Percentiles rank a stretch among this genome's conserved stretches.
Conservation (phyloP, 1,140 invertebrate genomes). For the Hypsibius dujardini region DNA sequence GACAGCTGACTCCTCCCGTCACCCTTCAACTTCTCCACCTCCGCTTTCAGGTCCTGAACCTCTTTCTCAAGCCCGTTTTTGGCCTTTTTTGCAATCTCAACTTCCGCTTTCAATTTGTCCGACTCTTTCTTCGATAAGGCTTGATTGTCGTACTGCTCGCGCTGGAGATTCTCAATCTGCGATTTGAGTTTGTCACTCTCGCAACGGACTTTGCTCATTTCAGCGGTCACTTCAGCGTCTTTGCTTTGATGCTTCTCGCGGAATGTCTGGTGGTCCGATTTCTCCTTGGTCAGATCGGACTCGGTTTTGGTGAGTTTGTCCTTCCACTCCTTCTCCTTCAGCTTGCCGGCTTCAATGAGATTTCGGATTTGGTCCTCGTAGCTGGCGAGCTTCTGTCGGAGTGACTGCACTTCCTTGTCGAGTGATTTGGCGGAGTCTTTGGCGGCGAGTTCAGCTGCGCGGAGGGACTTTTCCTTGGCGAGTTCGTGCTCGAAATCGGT, state of each 20-base stretch:
- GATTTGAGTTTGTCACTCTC: slow-evolving; percentile 22
- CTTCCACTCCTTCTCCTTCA: slow-evolving; percentile 36
- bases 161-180: slow-evolving; percentile 27
- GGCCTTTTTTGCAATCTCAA: slow-evolving; percentile 22
- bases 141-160: slow-evolving; percentile 38
- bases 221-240: slow-evolving; percentile 13
- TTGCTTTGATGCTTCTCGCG: not conserved
- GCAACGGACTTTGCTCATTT: slow-evolving; percentile 31
- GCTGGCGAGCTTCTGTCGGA: not conserved
- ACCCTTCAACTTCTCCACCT: slow-evolving; percentile 26
- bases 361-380: slow-evolving; percentile 16
- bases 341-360: slow-evolving; percentile 24
- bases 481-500: slow-evolving; percentile 7
- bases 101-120: slow-evolving; percentile 38
- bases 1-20: slow-evolving; percentile 19
- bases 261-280: slow-evolving; percentile 23
- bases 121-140: slow-evolving; percentile 27
- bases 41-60: slow-evolving; percentile 38
- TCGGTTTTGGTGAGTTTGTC: slow-evolving; percentile 46
- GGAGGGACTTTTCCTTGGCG: not conserved
- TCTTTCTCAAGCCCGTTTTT: slow-evolving; percentile 20
- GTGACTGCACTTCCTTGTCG: not conserved
- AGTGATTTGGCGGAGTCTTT: not conserved
- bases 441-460: not conserved
- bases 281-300: slow-evolving; percentile 41